These are phyloP conservation scores for Formica exsecta DNA, from an alignment of 1,140 invertebrate species.

Conservation along the genomic window DNA sequence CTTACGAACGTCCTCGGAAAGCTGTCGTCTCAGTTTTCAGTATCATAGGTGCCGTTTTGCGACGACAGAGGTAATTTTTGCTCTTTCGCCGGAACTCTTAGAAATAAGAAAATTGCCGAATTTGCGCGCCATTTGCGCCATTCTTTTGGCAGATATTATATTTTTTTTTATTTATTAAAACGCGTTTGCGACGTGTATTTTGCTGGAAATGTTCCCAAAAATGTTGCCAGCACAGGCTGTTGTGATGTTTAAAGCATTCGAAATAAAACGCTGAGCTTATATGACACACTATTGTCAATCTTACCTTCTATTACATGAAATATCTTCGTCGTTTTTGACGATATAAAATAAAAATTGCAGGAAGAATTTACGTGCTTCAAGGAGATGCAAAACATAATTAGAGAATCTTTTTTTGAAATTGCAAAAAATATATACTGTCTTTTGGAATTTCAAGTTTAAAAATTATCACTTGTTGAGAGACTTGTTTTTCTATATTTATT, in stretches of 20 bases:
- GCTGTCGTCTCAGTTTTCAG: constrained; percentile 14
- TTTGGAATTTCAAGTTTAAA: not conserved
- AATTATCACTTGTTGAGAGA: not conserved
- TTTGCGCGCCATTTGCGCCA: constrained; percentile 14
- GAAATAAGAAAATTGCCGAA: constrained; percentile 34
- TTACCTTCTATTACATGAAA: not conserved
- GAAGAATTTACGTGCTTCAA: not conserved
- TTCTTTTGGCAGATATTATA: not conserved
- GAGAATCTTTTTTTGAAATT: not conserved
- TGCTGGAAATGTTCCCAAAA: not conserved
- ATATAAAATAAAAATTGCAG: not conserved
- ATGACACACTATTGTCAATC: not conserved
- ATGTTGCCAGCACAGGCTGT: not conserved
- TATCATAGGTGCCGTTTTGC: constrained; percentile 22
- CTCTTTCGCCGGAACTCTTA: not conserved
- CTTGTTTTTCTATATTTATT: not conserved
- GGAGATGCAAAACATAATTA: not conserved
- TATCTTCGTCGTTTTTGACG: not conserved
- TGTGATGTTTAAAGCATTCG: constrained; percentile 5
- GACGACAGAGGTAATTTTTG: constrained; percentile 34
- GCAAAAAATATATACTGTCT: too few relatives aligned
- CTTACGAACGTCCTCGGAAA: not conserved
- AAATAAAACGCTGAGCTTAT: not conserved
- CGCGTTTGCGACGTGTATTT: constrained; percentile 2
- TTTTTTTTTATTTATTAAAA: constrained; percentile 44